phyloP scores from a whole-genome alignment of 2,113 vertebrate genomes.

The Amblyornis subalaris region DNA sequence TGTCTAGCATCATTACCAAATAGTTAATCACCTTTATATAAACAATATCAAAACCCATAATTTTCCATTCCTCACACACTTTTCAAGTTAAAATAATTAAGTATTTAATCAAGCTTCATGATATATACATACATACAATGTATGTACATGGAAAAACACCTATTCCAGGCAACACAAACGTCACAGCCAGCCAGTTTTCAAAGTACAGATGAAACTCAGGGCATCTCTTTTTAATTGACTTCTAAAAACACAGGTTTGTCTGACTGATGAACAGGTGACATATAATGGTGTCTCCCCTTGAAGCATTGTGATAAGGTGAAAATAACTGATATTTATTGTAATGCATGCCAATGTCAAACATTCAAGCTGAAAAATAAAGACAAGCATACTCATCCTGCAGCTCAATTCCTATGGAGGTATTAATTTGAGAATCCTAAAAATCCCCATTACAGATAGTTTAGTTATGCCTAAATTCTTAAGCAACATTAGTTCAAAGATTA shows the following conservation, averaged over 20 bases:
- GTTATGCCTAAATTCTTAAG: not conserved
- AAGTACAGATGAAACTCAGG: not conserved
- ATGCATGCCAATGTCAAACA: not conserved
- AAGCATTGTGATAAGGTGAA: not conserved
- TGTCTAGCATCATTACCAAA: not conserved
- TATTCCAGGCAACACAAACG: not conserved
- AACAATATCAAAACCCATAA: not conserved
- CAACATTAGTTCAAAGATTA: not conserved
- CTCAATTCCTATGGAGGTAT: not conserved
- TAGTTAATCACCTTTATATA: not conserved
- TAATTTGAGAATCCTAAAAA: not conserved
- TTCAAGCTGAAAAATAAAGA: not conserved
- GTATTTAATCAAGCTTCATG: not conserved
- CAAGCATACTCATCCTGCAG: not conserved
- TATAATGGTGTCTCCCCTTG: not conserved
- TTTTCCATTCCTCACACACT: not conserved
- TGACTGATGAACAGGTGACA: not conserved
- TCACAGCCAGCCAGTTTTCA: not conserved
- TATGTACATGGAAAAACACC: not conserved
- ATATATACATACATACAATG: not conserved
- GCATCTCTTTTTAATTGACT: not conserved
- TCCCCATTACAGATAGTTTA: not conserved
- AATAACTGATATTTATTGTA: not conserved
- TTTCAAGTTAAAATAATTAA: not conserved
- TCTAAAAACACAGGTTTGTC: not conserved